A percentile compares a stretch with the other conserved stretches of the same genome.
Conservation (phyloP, 1,140 invertebrate species). For the Scaptomyza pallida region DNA sequence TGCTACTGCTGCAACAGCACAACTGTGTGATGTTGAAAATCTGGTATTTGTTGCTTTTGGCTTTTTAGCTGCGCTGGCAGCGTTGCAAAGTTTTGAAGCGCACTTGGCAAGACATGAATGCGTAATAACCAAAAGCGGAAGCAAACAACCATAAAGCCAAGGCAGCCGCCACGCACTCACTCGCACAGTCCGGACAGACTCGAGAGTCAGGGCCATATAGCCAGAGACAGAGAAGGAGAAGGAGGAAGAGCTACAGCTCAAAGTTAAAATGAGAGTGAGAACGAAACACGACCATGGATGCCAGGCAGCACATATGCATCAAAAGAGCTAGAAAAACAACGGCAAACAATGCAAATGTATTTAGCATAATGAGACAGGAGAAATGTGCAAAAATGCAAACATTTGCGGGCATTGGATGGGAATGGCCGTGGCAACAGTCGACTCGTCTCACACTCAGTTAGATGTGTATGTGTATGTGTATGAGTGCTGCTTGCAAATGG, state of each 20-base stretch:
- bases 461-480: slow-evolving; percentile 37
- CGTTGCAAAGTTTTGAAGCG: slow-evolving; percentile 71
- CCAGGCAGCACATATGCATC: slow-evolving; percentile 76
- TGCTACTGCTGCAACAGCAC: slow-evolving; percentile 25
- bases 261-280: slow-evolving; percentile 3
- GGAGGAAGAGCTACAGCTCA: not conserved
- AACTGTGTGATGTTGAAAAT: slow-evolving; percentile 62
- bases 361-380: slow-evolving; percentile 82
- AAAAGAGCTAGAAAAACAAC: slow-evolving; percentile 82
- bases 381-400: slow-evolving; percentile 82
- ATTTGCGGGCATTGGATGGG: slow-evolving; percentile 62
- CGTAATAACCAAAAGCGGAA: slow-evolving; percentile 81
- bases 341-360: slow-evolving; percentile 82
- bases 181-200: slow-evolving; percentile 19
- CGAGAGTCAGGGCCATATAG: slow-evolving; percentile 9
- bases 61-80: slow-evolving; percentile 59
- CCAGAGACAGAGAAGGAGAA: not conserved
- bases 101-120: slow-evolving; percentile 81
- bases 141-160: slow-evolving; percentile 78
- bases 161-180: slow-evolving; percentile 47
- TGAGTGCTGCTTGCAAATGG: slow-evolving; percentile 67
- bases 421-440: slow-evolving; percentile 7
- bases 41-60: slow-evolving; percentile 77
- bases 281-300: slow-evolving; percentile 14
- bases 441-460: slow-evolving; percentile 54